Conservation (phyloP, 2,797 vertebrate genomes). For the Valencia hispanica region DNA sequence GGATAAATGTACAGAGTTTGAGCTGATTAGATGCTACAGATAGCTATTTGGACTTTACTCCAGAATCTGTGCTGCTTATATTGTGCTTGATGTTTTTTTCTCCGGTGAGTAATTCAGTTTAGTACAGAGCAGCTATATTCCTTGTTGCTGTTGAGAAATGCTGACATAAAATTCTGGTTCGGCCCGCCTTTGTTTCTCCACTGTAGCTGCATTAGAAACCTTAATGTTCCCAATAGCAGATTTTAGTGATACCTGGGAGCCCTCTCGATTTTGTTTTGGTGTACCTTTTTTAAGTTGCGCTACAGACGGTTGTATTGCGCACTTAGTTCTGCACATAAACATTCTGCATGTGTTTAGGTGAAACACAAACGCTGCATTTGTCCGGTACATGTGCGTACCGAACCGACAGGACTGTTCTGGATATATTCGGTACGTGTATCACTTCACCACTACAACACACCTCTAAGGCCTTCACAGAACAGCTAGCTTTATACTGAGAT, state of each 20-base stretch:
- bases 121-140: background rate
- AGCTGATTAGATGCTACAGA: background rate
- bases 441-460: too few species aligned
- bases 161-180: background rate
- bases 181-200: background rate
- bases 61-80: background rate
- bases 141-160: background rate
- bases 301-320: background rate
- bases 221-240: background rate
- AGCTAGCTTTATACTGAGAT: background rate
- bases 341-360: background rate
- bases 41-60: background rate
- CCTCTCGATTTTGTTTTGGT: background rate
- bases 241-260: background rate
- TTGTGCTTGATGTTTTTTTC: background rate
- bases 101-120: background rate
- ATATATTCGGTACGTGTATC: too few species aligned
- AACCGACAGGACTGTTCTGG: background rate
- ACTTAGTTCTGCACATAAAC: background rate
- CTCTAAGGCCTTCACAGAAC: too few species aligned
- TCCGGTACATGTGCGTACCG: background rate
- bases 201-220: background rate
- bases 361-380: background rate
- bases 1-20: too few species aligned
- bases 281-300: background rate